Evolutionary conservation across 37 sponge, comb jelly and placozoan species (phyloP).

Genomic region (Eunapius fragilis): DNA sequence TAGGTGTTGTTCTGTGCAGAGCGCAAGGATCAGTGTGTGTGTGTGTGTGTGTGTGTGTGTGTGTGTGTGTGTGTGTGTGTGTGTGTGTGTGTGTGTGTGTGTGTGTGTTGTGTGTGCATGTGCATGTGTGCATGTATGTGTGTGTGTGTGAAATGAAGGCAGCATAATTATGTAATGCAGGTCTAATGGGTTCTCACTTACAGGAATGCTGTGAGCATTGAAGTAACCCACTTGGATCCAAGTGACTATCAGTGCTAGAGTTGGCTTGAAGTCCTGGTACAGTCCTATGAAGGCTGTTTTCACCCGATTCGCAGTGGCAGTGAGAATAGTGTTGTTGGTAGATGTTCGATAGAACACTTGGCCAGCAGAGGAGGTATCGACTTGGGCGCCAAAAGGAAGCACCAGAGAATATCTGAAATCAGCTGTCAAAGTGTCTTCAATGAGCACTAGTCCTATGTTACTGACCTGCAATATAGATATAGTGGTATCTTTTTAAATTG

Average conservation of each 20-base stretch:
- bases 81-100: constrained; percentile 36
- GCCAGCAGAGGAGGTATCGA: neutral
- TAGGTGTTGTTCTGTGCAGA: neutral
- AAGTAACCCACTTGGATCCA: neutral
- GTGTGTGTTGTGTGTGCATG: no score
- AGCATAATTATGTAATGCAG: neutral
- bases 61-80: constrained; percentile 48
- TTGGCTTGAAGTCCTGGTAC: neutral
- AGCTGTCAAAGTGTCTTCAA: neutral
- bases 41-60: constrained; percentile 46
- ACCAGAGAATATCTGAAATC: neutral
- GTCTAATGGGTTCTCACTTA: neutral
- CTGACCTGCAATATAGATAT: neutral
- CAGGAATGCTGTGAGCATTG: neutral
- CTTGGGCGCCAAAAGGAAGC: neutral
- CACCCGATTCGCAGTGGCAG: neutral
- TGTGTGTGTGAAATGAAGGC: neutral
- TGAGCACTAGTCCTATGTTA: neutral
- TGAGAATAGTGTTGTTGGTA: neutral
- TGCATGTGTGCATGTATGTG: constrained; percentile 27
- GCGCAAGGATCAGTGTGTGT: constrained; percentile 12
- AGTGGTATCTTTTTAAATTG: no score
- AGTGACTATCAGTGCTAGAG: neutral
- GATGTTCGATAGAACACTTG: neutral
- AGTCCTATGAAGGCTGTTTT: neutral